These are phyloP conservation scores for Molossus molossus DNA, from an alignment of 2,797 vertebrate species.

Conservation along the genomic window DNA sequence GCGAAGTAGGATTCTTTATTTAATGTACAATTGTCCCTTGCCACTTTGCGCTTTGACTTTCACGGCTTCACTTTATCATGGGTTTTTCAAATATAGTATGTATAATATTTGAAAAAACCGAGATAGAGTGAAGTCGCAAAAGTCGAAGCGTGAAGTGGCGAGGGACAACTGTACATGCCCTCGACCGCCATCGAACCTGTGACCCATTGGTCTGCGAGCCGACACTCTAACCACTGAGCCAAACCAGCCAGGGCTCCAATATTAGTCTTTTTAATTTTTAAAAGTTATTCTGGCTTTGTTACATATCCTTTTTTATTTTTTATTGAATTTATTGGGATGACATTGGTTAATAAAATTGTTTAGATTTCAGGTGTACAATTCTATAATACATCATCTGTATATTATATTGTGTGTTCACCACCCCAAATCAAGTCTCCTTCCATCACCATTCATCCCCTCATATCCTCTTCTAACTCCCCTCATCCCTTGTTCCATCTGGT, in stretches of 20 bases:
- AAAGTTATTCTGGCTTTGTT: not conserved
- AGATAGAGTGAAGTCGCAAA: too few relatives aligned
- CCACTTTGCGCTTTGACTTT: too few relatives aligned
- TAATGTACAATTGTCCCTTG: too few relatives aligned
- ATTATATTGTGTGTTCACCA: not conserved
- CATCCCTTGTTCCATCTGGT: not conserved
- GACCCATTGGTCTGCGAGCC: too few relatives aligned
- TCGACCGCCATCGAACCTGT: not conserved
- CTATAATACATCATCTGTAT: not conserved
- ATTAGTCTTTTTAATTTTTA: not conserved
- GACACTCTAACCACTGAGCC: not conserved
- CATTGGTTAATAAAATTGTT: not conserved
- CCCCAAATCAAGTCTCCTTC: not conserved
- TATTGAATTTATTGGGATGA: not conserved
- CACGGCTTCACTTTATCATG: too few relatives aligned
- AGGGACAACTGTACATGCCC: not conserved
- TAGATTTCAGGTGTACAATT: not conserved
- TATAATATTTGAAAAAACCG: too few relatives aligned
- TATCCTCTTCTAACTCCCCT: not conserved
- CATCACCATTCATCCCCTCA: not conserved
- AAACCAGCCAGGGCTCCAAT: not conserved
- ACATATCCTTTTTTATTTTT: not conserved
- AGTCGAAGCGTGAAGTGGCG: too few relatives aligned
- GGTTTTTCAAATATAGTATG: too few relatives aligned
- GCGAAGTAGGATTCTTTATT: too few relatives aligned